Evolutionary conservation across 1,140 invertebrate species (phyloP).

Genomic region (Diplogasteroides magnus): DNA sequence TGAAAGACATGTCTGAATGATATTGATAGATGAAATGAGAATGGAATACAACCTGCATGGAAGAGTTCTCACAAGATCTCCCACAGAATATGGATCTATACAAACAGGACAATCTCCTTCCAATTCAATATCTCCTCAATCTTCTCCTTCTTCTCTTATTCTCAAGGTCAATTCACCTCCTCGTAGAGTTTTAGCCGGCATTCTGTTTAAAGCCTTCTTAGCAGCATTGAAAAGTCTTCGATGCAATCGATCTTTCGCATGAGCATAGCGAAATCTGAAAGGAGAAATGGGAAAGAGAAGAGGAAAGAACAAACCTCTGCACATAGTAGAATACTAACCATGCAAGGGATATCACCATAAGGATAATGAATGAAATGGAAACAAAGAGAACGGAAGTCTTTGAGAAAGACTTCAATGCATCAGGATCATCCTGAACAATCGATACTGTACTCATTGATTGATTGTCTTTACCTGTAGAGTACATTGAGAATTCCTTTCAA

Average conservation of each 20-base stretch:
- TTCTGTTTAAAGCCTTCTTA: slow-evolving; percentile 81
- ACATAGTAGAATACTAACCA: slow-evolving; percentile 92
- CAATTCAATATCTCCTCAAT: slow-evolving; percentile 72
- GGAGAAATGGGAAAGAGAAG: background rate
- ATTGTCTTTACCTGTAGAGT: background rate
- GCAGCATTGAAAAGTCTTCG: slow-evolving; percentile 75
- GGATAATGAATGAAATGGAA: slow-evolving; percentile 84
- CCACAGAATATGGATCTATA: slow-evolving; percentile 78
- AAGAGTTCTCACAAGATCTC: slow-evolving; percentile 74
- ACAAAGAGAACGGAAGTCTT: slow-evolving; percentile 68
- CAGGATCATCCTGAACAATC: slow-evolving; percentile 10
- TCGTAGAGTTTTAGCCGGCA: slow-evolving; percentile 77
- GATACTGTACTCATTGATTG: background rate
- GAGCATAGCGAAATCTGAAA: slow-evolving; percentile 76
- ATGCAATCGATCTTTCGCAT: slow-evolving; percentile 76
- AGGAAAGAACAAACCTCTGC: slow-evolving; percentile 66
- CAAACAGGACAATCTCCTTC: slow-evolving; percentile 83
- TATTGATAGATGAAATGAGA: background rate
- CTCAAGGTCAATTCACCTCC: slow-evolving; percentile 15
- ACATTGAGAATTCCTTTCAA: background rate
- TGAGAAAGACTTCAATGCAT: slow-evolving; percentile 47
- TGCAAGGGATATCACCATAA: slow-evolving; percentile 84
- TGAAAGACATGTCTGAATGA: slow-evolving; percentile 78
- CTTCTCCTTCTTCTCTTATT: background rate
- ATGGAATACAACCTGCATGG: slow-evolving; percentile 72